Conservation (phyloP, 2,888 invertebrate genomes). For the Epiblema foenella region DNA sequence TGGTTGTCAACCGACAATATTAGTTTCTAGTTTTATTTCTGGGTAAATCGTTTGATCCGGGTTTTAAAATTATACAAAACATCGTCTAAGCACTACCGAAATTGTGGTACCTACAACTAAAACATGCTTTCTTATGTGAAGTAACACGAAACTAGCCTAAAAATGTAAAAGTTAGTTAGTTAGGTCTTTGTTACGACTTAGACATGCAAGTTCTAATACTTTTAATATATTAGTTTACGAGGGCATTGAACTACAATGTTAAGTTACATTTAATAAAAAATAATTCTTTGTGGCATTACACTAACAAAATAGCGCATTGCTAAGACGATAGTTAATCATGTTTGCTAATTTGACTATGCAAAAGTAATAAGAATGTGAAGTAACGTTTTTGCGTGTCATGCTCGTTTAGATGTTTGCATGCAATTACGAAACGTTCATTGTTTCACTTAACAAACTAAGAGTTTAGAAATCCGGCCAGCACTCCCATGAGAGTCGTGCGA, state of each 20-base stretch:
- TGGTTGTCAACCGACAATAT: too few species aligned
- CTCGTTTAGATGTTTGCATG: constrained; percentile 50
- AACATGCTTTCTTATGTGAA: background rate
- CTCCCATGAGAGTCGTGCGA: constrained; percentile 70
- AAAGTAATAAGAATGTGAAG: constrained; percentile 34
- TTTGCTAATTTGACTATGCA: constrained; percentile 38
- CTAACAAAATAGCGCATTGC: background rate
- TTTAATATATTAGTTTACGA: too few species aligned
- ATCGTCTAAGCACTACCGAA: too few species aligned
- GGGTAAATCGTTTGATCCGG: too few species aligned
- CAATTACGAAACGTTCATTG: constrained; percentile 64
- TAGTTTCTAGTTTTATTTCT: too few species aligned
- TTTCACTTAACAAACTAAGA: constrained; percentile 56
- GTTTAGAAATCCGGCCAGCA: constrained; percentile 58
- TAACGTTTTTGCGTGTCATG: constrained; percentile 43
- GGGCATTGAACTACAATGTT: too few species aligned
- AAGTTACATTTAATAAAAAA: background rate
- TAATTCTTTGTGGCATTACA: background rate
- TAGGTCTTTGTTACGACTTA: background rate
- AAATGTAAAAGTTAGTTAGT: too few species aligned
- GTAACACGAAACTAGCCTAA: background rate
- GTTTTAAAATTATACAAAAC: too few species aligned
- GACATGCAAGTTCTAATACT: too few species aligned
- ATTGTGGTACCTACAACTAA: background rate
- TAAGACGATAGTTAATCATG: constrained; percentile 31